These are phyloP conservation scores for Sceloporus tristichus DNA, from an alignment of 2,113 vertebrate genomes.

Conservation along the genomic window DNA sequence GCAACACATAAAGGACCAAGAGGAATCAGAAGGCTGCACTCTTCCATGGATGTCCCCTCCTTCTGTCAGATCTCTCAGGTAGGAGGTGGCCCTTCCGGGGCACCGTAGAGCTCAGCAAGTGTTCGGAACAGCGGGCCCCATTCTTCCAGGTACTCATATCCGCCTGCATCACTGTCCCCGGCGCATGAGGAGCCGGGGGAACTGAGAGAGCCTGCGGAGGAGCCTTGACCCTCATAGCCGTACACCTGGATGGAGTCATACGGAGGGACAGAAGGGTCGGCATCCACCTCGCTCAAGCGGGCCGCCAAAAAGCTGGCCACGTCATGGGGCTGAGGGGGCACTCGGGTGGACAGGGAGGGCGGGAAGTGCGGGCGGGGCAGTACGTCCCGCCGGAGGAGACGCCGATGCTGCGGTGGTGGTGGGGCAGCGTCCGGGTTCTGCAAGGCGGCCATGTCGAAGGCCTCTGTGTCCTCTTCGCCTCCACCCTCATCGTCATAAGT, in stretches of 20 bases:
- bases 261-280: slow-evolving; percentile 88
- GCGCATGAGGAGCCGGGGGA: slow-evolving; percentile 83
- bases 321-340: slow-evolving; percentile 78
- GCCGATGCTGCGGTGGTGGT: slow-evolving; percentile 37
- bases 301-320: slow-evolving; percentile 87
- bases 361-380: slow-evolving; percentile 67
- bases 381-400: slow-evolving; percentile 78
- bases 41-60: neutral
- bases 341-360: slow-evolving; percentile 71
- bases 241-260: slow-evolving; percentile 82
- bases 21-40: neutral
- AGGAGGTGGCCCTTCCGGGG: slow-evolving; percentile 66
- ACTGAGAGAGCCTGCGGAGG: slow-evolving; percentile 80
- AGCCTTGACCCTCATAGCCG: slow-evolving; percentile 78
- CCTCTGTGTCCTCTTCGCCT: slow-evolving; percentile 91
- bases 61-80: slow-evolving; percentile 41
- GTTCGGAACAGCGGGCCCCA: slow-evolving; percentile 90
- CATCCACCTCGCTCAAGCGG: slow-evolving; percentile 87
- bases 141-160: slow-evolving; percentile 76
- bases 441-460: slow-evolving; percentile 91
- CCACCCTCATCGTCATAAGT: slow-evolving; percentile 91
- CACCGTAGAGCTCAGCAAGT: slow-evolving; percentile 87
- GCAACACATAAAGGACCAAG: neutral
- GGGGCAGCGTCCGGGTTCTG: slow-evolving; percentile 21
- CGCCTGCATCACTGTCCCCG: slow-evolving; percentile 15